Percentiles rank a stretch among this genome's conserved stretches.
Evolutionary conservation across 2,797 vertebrate species (phyloP).

Genomic region (Manis pentadactyla): DNA sequence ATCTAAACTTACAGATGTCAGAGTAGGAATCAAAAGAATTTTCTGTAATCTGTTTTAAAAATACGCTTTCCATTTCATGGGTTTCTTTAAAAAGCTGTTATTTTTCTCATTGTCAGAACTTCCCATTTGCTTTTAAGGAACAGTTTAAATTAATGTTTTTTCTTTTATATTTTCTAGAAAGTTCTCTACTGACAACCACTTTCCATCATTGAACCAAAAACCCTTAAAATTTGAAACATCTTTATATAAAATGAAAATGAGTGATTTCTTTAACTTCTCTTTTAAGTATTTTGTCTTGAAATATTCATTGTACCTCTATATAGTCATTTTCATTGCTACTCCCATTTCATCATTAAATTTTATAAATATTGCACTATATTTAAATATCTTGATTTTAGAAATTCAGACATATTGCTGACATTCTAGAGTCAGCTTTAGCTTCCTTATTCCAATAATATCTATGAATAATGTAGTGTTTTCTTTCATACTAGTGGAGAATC

Average conservation of each 20-base stretch:
- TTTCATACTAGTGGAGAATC: not conserved
- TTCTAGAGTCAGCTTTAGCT: not conserved
- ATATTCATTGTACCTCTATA: not conserved
- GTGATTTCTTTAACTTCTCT: not conserved
- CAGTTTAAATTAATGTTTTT: not conserved
- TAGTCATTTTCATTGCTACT: not conserved
- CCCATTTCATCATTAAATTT: not conserved
- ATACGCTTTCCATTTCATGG: not conserved
- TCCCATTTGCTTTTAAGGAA: not conserved
- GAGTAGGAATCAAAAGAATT: not conserved
- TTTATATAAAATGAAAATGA: not conserved
- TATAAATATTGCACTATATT: not conserved
- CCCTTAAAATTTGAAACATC: not conserved
- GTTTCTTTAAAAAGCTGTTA: not conserved
- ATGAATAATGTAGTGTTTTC: not conserved
- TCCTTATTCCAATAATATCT: not conserved
- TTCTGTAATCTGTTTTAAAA: not conserved
- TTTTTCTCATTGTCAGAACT: not conserved
- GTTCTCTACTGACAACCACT: not conserved
- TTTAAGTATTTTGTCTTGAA: conserved; percentile 21
- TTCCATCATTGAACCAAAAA: not conserved
- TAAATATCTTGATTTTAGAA: not conserved
- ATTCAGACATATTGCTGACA: not conserved
- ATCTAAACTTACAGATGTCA: not conserved
- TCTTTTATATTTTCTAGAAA: not conserved